These are phyloP conservation scores for Enteromius unitaeniatus DNA, from an alignment of 2,797 vertebrate genomes.

Conservation along the genomic window DNA sequence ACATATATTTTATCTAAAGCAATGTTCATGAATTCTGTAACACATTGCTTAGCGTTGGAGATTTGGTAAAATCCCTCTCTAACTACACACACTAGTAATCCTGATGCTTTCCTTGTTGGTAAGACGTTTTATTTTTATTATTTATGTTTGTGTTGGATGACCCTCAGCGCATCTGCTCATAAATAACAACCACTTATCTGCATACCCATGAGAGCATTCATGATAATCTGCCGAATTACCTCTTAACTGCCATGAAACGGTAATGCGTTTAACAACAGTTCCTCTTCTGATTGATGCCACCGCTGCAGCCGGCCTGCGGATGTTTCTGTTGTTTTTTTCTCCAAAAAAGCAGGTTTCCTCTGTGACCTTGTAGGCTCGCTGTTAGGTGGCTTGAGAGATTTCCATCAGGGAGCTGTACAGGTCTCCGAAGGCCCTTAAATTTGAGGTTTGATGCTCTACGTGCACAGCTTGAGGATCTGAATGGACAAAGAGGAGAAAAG, in stretches of 20 bases:
- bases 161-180: constrained; percentile 55
- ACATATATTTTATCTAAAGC: not conserved
- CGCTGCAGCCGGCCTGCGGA: constrained; percentile 74
- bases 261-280: constrained; percentile 70
- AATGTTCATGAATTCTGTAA: not conserved
- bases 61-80: not conserved
- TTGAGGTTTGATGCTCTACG: constrained; percentile 85
- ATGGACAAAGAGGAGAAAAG: constrained; percentile 93
- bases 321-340: constrained; percentile 59
- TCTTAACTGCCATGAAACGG: constrained; percentile 60
- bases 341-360: constrained; percentile 83
- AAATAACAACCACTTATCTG: constrained; percentile 30
- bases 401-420: constrained; percentile 85
- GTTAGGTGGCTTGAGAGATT: constrained; percentile 80
- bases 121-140: not conserved
- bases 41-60: not conserved
- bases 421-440: constrained; percentile 87
- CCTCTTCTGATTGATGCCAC: constrained; percentile 83
- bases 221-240: constrained; percentile 20
- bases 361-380: constrained; percentile 78
- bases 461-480: constrained; percentile 86
- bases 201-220: constrained; percentile 7
- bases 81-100: not conserved
- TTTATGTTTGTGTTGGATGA: constrained; percentile 52
- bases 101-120: not conserved